phyloP scores from a whole-genome alignment of 1,140 invertebrate genomes.

The Whitmania pigra region DNA sequence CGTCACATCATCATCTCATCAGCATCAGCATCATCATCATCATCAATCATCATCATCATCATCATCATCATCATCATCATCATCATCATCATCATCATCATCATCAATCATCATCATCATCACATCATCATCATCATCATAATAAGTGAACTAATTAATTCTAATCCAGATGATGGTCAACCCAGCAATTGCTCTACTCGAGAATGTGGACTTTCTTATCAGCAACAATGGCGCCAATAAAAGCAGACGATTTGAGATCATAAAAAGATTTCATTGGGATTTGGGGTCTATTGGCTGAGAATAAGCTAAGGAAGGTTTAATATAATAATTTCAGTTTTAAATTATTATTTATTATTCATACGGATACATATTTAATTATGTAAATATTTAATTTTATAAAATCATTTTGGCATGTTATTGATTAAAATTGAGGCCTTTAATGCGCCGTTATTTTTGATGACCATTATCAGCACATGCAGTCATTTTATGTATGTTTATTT shows the following conservation, averaged over 20 bases:
- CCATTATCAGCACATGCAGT: not conserved
- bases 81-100: not conserved
- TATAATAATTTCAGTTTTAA: not conserved
- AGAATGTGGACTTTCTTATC: not conserved
- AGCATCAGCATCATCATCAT: too few species aligned
- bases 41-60: too few species aligned
- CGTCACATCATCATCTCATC: too few species aligned
- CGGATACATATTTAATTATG: conserved; percentile 3
- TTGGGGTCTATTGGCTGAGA: not conserved
- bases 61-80: not conserved
- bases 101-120: not conserved
- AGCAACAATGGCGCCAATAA: not conserved
- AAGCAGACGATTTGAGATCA: not conserved
- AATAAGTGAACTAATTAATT: not conserved
- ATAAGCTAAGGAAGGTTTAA: not conserved
- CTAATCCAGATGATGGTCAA: not conserved
- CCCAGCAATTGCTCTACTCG: not conserved
- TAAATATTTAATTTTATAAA: not conserved
- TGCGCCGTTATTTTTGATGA: not conserved
- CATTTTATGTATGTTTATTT: too few species aligned
- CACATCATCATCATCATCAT: not conserved
- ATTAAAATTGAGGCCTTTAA: not conserved
- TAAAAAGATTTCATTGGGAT: not conserved
- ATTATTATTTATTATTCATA: not conserved
- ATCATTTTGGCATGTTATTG: not conserved